A percentile compares a stretch with the other conserved stretches of the same genome.
Conservation (phyloP, 2,113 vertebrate species). For the Sylvilagus bachmani region DNA sequence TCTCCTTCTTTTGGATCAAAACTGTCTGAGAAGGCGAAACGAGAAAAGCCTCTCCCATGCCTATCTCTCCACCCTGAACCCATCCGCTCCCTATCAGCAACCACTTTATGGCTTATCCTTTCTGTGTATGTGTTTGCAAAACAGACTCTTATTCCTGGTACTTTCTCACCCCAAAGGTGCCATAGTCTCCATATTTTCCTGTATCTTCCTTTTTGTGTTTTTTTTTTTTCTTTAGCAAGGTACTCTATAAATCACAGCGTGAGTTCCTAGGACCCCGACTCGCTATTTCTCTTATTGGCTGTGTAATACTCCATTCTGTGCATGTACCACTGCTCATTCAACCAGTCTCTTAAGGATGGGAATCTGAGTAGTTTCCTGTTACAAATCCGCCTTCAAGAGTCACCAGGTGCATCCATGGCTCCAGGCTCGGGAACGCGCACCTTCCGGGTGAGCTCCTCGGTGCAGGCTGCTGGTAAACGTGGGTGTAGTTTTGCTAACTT, state of each 20-base stretch:
- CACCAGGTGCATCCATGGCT: background rate
- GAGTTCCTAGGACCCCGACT: background rate
- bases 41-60: background rate
- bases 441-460: conserved; percentile 34
- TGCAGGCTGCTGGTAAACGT: background rate
- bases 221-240: conserved; percentile 16
- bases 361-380: background rate
- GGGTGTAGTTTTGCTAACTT: background rate
- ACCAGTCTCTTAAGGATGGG: background rate
- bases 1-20: conserved; percentile 43
- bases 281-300: background rate
- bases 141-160: background rate
- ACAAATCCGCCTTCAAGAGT: background rate
- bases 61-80: background rate
- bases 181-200: background rate
- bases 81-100: background rate
- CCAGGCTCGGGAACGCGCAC: background rate
- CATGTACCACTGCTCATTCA: background rate
- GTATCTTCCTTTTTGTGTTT: background rate
- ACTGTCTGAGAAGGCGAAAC: conserved; percentile 4
- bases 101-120: background rate
- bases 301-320: background rate
- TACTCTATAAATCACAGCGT: background rate
- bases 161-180: background rate
- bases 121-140: background rate